phyloP scores from a whole-genome alignment of 2,888 invertebrate genomes.

The Quadriops clusia region DNA sequence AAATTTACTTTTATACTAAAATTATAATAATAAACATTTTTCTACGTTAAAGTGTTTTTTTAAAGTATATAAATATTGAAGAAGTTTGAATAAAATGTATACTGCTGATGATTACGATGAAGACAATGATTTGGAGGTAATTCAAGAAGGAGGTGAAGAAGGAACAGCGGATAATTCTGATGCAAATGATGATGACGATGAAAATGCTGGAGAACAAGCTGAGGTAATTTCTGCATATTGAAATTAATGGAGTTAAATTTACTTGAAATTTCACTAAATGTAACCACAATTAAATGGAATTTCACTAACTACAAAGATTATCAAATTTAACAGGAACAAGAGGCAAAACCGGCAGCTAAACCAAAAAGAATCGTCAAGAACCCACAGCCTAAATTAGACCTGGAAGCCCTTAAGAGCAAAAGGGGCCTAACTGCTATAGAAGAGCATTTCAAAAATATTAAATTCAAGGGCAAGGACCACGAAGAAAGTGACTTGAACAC shows the following conservation, averaged over 20 bases:
- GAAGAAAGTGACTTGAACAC: slow-evolving; percentile 73
- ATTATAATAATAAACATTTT: too few relatives aligned
- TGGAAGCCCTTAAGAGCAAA: slow-evolving; percentile 59
- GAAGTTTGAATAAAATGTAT: slow-evolving; percentile 17
- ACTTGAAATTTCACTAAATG: too few relatives aligned
- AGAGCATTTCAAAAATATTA: slow-evolving; percentile 67
- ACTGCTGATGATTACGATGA: slow-evolving; percentile 17
- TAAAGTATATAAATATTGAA: slow-evolving; percentile 4
- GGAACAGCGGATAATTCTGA: slow-evolving; percentile 38
- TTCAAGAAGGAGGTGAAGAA: slow-evolving; percentile 25
- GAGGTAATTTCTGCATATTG: too few relatives aligned
- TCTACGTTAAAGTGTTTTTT: slow-evolving; percentile 4
- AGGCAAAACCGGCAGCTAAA: slow-evolving; percentile 38
- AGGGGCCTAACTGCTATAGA: slow-evolving; percentile 74
- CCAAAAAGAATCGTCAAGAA: slow-evolving; percentile 48
- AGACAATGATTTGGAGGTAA: slow-evolving; percentile 9
- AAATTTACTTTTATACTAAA: too few relatives aligned
- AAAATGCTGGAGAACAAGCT: slow-evolving; percentile 14
- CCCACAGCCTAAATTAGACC: slow-evolving; percentile 55
- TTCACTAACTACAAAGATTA: slow-evolving; percentile 25
- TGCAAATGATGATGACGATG: slow-evolving; percentile 13
- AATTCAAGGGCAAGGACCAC: slow-evolving; percentile 69
- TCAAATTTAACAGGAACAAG: too few relatives aligned
- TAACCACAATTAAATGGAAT: too few relatives aligned
- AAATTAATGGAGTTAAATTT: too few relatives aligned